Evolutionary conservation across 2,888 invertebrate species (phyloP).

Genomic region (Psococerastis gibbosa): DNA sequence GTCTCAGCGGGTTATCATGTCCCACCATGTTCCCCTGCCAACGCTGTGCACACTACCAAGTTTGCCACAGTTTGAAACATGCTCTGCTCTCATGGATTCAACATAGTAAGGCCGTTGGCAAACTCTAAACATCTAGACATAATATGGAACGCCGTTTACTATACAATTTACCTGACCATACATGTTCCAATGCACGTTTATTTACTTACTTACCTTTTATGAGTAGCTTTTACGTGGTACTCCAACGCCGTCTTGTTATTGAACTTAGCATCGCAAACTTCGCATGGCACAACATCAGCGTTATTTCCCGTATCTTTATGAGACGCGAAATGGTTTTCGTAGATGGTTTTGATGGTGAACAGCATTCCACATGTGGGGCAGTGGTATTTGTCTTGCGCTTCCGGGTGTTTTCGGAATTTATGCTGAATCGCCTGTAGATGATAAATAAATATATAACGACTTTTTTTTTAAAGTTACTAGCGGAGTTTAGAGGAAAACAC

Average conservation of each 20-base stretch:
- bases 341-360: constrained; percentile 35
- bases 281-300: constrained; percentile 27
- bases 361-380: constrained; percentile 48
- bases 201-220: constrained; percentile 27
- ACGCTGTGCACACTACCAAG: too few species aligned
- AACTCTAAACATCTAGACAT: too few species aligned
- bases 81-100: too few species aligned
- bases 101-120: too few species aligned
- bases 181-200: background rate
- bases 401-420: constrained; percentile 43
- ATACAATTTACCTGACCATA: background rate
- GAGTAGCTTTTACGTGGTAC: constrained; percentile 34
- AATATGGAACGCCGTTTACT: constrained; percentile 5
- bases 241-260: constrained; percentile 34
- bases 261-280: constrained; percentile 36
- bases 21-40: too few species aligned
- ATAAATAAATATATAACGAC: too few species aligned
- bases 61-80: too few species aligned
- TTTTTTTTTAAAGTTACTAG: too few species aligned
- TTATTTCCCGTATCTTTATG: constrained; percentile 25
- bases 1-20: too few species aligned
- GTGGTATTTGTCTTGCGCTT: constrained; percentile 40
- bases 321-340: constrained; percentile 35
- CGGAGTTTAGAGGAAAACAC: too few species aligned
- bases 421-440: constrained; percentile 39